These are phyloP conservation scores for Nycticryphes semicollaris DNA, from an alignment of 2,113 vertebrate species.

Conservation along the genomic window DNA sequence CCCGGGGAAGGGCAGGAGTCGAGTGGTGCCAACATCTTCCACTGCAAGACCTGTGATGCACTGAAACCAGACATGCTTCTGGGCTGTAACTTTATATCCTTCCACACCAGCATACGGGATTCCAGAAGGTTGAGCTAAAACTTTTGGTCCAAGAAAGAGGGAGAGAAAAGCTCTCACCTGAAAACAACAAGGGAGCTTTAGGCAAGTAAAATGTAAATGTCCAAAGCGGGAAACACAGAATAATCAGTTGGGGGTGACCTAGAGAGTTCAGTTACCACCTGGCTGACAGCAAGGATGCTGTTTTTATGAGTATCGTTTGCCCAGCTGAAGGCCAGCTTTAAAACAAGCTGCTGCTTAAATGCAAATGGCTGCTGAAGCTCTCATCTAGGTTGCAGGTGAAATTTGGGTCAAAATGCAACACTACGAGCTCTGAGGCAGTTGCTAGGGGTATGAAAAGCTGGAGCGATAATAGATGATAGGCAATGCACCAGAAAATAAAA, in stretches of 20 bases:
- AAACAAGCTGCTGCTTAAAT: neutral
- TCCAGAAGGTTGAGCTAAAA: neutral
- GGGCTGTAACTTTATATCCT: neutral
- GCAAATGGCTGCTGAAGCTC: neutral
- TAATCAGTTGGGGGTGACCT: neutral
- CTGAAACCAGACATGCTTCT: neutral
- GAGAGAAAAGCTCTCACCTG: neutral
- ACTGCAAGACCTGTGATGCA: neutral
- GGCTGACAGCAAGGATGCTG: neutral
- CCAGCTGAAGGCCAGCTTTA: accelerated
- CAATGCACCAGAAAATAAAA: neutral
- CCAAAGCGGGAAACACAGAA: neutral
- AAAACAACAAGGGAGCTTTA: neutral
- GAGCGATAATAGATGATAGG: neutral
- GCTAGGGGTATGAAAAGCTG: neutral
- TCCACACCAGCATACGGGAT: accelerated
- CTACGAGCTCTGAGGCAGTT: neutral
- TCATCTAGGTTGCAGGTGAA: neutral
- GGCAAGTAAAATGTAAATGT: neutral
- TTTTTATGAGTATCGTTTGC: neutral
- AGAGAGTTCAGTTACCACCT: neutral
- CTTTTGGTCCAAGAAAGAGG: neutral
- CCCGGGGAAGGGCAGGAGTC: neutral
- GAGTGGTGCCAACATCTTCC: neutral
- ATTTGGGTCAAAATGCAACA: neutral